Evolutionary conservation across 2,113 vertebrate genomes (phyloP).

Genomic region (Ellobius talpinus): DNA sequence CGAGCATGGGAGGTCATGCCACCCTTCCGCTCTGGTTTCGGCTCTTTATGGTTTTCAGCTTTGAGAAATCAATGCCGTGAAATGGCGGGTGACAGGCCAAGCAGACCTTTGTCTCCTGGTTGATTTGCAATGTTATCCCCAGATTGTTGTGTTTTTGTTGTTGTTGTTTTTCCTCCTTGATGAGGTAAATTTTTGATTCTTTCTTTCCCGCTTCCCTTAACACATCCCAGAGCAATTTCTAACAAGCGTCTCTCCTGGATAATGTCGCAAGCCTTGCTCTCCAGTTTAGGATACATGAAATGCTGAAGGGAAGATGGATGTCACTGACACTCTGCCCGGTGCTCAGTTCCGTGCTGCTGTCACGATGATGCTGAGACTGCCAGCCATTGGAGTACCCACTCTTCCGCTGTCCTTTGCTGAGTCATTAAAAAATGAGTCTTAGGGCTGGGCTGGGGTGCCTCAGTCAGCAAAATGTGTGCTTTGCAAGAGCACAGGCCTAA

Average conservation of each 20-base stretch:
- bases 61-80: slow-evolving; percentile 79
- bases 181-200: slow-evolving; percentile 83
- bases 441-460: not conserved
- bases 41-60: slow-evolving; percentile 72
- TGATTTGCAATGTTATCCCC: slow-evolving; percentile 86
- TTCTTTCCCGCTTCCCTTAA: slow-evolving; percentile 72
- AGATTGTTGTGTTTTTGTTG: slow-evolving; percentile 58
- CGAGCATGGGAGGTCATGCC: slow-evolving; percentile 85
- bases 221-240: slow-evolving; percentile 76
- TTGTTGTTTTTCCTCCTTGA: slow-evolving; percentile 48
- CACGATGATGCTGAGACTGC: slow-evolving; percentile 11
- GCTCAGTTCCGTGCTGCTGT: not conserved
- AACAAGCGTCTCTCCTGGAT: slow-evolving; percentile 74
- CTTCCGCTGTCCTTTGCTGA: slow-evolving; percentile 42
- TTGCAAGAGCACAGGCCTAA: not conserved
- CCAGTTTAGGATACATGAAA: not conserved
- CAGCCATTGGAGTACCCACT: slow-evolving; percentile 63
- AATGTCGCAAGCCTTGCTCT: slow-evolving; percentile 79
- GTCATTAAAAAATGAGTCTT: not conserved
- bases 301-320: not conserved
- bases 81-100: slow-evolving; percentile 84
- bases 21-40: slow-evolving; percentile 74
- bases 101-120: slow-evolving; percentile 84
- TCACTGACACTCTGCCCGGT: not conserved
- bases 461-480: not conserved